A percentile compares a stretch with the other conserved stretches of the same genome.
Conservation (phyloP, 2,888 invertebrate genomes). For the Drosophila macrospina region DNA sequence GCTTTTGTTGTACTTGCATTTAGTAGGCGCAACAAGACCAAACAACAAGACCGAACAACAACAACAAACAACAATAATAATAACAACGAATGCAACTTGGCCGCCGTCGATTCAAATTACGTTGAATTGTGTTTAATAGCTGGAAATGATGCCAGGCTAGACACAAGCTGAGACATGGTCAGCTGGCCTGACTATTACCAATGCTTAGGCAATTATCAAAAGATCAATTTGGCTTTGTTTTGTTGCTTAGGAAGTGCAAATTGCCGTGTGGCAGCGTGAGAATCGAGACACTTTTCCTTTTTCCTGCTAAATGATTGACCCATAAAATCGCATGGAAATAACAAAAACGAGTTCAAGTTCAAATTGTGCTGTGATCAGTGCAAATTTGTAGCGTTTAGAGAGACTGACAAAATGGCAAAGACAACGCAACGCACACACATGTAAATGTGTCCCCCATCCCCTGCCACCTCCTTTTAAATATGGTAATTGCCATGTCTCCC, state of each 20-base stretch:
- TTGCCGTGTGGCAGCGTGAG: conserved; percentile 72
- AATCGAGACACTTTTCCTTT: conserved; percentile 71
- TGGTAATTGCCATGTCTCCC: neutral
- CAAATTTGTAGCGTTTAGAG: conserved; percentile 77
- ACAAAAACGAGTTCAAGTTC: conserved; percentile 71
- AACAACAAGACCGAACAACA: conserved; percentile 20
- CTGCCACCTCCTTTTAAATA: neutral
- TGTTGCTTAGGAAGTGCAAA: conserved; percentile 73
- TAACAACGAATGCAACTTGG: conserved; percentile 29
- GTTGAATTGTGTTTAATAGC: conserved; percentile 79
- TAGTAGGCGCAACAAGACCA: conserved; percentile 61
- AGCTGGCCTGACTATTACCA: conserved; percentile 41
- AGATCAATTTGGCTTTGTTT: conserved; percentile 64
- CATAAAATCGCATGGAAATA: conserved; percentile 16
- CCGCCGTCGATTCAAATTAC: conserved; percentile 69
- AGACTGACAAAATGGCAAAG: conserved; percentile 70
- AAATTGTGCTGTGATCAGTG: conserved; percentile 32
- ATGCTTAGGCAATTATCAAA: conserved; percentile 70
- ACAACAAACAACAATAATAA: conserved; percentile 18
- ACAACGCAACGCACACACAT: conserved; percentile 44
- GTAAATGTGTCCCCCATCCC: neutral
- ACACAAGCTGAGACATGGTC: conserved; percentile 41
- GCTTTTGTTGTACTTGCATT: conserved; percentile 20
- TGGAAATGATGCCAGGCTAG: conserved; percentile 74
- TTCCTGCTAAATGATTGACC: conserved; percentile 51